Conservation (phyloP, 2,797 vertebrate species). For the Poecilia velifera region DNA sequence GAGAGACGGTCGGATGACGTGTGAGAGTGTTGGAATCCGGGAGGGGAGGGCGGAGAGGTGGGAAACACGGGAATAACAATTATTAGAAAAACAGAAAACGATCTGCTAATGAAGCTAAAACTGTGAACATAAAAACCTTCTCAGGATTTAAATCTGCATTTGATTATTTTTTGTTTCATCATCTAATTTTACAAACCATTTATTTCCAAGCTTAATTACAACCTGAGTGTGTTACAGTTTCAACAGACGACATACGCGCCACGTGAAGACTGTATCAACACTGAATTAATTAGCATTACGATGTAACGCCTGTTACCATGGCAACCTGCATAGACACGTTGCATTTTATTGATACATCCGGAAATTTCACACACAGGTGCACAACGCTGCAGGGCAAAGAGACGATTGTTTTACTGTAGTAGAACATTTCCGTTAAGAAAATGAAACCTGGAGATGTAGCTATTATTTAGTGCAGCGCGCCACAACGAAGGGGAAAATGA, state of each 20-base stretch:
- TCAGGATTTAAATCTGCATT: neutral
- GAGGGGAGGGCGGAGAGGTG: neutral
- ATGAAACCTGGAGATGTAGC: no score
- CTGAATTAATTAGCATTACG: constrained; percentile 3
- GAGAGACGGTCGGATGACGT: constrained; percentile 52
- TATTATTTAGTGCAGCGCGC: no score
- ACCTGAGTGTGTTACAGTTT: neutral
- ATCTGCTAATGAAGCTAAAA: neutral
- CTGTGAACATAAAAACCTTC: neutral
- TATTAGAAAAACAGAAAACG: constrained; percentile 4
- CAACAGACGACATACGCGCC: neutral
- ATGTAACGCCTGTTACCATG: neutral
- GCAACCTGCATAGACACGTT: neutral
- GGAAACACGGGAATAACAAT: constrained; percentile 1
- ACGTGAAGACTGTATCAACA: neutral
- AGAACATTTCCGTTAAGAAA: no score
- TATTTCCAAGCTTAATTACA: neutral
- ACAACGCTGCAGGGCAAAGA: no score
- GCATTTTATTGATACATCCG: neutral
- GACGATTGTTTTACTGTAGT: no score
- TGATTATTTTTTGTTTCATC: neutral
- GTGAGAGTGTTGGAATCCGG: constrained; percentile 38
- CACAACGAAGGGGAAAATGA: no score
- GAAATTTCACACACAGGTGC: no score
- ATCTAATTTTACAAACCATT: neutral